Base-by-base conservation (phyloP, 2,797 vertebrate genomes). In the Peromyscus attwateri region DNA sequence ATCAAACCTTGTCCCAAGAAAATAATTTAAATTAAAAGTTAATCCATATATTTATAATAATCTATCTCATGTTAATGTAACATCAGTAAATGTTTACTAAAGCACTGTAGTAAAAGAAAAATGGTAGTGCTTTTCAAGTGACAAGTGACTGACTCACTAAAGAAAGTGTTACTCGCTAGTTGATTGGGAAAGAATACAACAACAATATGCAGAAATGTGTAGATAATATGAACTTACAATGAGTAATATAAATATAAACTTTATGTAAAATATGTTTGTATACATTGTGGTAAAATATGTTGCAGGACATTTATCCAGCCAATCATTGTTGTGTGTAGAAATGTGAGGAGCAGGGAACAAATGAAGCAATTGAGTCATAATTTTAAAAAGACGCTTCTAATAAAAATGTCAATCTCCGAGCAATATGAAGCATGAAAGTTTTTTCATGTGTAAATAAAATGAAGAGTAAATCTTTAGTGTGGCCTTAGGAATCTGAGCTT, bases 1-100 rank as follows among this genome's bases (percentile, higher is more conserved):
- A 6, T 43, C 77, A 70, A 21, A 88, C 16, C 0, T 21, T 95
- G 96, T 73, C 62, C 84, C 7, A 89, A 14, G 34, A 92, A 92
- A 93, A 82, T 6, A 95, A 81, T 79, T 92, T 62, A 87, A 93
- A 81, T 40, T 84, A 6, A 94, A 77, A 91, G 64, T 88, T 81
- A 68, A 85, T 19, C 3, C 14, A 66, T 14, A 93, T 1, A 66
- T 0, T 75, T 95, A 21, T 93, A 46, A 77, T 66, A 77, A 77
- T 77, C 27, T 77, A 88, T 55, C 29, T 0, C 19, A 89, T 43
- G 57, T 84, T 91, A 95, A 60, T 37, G 16, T 66, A 77, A 79
- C 7, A 95, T 23, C 25, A 64, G 17, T 43, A 81, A 92, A 43
- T 92, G 13, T 12, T 92, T 94, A 6, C 19, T 46, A 85, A 52